phyloP scores from a whole-genome alignment of 2,888 invertebrate genomes.

The Ditylenchus weischeri region DNA sequence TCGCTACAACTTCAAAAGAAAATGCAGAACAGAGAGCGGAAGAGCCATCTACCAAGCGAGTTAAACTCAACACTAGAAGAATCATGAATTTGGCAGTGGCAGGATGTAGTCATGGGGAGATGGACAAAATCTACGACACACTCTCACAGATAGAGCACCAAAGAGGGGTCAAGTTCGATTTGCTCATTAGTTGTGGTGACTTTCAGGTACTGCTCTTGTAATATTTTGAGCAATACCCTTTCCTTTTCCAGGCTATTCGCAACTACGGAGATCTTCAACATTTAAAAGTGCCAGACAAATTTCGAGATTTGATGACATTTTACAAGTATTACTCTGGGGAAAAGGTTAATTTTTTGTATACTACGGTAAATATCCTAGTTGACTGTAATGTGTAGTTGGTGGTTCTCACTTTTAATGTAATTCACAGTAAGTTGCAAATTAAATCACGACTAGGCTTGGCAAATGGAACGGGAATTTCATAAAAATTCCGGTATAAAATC shows the following conservation, averaged over 20 bases:
- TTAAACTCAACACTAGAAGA: background rate
- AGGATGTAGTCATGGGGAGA: slow-evolving; percentile 96
- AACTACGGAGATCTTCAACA: slow-evolving; percentile 81
- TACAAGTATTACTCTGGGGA: slow-evolving; percentile 73
- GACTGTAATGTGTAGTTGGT: too few relatives aligned
- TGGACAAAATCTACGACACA: slow-evolving; percentile 88
- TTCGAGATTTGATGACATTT: slow-evolving; percentile 81
- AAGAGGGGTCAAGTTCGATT: slow-evolving; percentile 76
- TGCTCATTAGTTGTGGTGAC: slow-evolving; percentile 94
- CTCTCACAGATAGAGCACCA: slow-evolving; percentile 73
- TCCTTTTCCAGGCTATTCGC: slow-evolving; percentile 74
- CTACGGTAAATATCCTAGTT: too few relatives aligned
- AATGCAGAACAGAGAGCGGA: background rate
- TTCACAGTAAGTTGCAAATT: too few relatives aligned
- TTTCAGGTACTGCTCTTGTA: slow-evolving; percentile 64
- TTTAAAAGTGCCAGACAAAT: slow-evolving; percentile 94
- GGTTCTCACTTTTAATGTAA: too few relatives aligned
- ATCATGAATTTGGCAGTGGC: slow-evolving; percentile 73
- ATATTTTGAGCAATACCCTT: background rate
- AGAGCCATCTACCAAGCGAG: background rate
- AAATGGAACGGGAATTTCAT: too few relatives aligned
- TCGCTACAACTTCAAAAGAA: background rate
- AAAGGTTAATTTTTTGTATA: slow-evolving; percentile 23
- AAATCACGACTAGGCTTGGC: too few relatives aligned
- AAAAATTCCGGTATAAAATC: too few relatives aligned